A percentile compares a stretch with the other conserved stretches of the same genome.
Conservation (phyloP, 2,113 vertebrate genomes). For the Heliornis fulica region DNA sequence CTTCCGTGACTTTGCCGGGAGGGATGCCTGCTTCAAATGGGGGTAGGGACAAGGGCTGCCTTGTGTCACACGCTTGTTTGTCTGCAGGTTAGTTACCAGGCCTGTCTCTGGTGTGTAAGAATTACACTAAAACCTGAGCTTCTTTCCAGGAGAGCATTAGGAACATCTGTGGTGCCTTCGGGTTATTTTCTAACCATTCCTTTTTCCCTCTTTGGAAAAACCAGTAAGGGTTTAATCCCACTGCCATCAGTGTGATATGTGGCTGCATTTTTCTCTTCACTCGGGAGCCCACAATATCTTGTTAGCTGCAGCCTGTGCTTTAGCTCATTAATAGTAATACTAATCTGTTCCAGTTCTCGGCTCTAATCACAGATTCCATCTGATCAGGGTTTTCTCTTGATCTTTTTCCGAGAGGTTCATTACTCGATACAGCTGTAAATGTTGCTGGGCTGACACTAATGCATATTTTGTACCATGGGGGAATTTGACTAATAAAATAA, state of each 20-base stretch:
- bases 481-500: conserved; percentile 59
- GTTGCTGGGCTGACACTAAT: conserved; percentile 5
- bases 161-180: too few relatives aligned
- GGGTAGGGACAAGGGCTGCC: neutral
- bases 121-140: fast-evolving
- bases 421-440: conserved; percentile 15
- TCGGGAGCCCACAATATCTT: neutral
- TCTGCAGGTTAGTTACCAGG: neutral
- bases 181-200: neutral
- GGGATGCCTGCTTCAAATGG: neutral
- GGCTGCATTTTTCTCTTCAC: neutral
- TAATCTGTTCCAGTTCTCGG: conserved; percentile 23
- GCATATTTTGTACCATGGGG: conserved; percentile 17
- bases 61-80: neutral
- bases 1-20: neutral
- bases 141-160: fast-evolving
- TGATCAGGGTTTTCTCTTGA: conserved; percentile 39
- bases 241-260: neutral
- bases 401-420: conserved; percentile 41
- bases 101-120: neutral
- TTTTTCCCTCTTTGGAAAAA: neutral
- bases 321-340: conserved; percentile 10
- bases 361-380: conserved; percentile 43
- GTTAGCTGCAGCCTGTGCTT: neutral
- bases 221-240: neutral